Evolutionary conservation across 2,113 vertebrate genomes (phyloP), one percentile per base, ranked within the genome.

Genomic region (Engystomops pustulosus): DNA sequence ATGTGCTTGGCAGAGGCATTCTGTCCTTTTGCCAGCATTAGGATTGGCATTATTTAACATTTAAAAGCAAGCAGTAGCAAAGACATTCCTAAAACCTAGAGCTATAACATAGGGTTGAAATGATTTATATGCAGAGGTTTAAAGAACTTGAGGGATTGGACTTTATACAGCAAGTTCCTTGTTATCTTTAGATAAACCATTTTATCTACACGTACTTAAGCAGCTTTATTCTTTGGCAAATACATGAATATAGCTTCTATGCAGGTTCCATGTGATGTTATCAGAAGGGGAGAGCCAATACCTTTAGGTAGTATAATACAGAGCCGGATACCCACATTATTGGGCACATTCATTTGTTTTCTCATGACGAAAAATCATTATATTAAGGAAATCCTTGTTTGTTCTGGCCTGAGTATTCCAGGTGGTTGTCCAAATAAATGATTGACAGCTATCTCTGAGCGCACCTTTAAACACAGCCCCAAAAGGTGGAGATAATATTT

Each of bases 1-100:
- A 85, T 85, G 74, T 79, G 62, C 47, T 47, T 85, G 83, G 83
- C 83, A 85, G 25, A 51, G 14, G 23, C 25, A 45, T n/a, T 15
- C 34, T 58, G 36, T 0, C 15, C 4, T 5, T 78, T 69, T 70
- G 74, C 83, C 83, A 85, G n/a, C 2, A 51, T 51, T 30, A 79
- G 15, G 20, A 3, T 62, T 55, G 62, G 75, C 74, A 79, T 32
- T 18, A 49, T 36, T 65, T 60, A 83, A 12, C 32, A 75, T 75
- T 30, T 83, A 38, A 83, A 74, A 74, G 38, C 7, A 17, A 75
- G 47, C 44, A n/a, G 41, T 65, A 75, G 55, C 27, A 49, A 65
- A 65, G 25, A 38, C 44, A 83, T 83, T 75, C 41, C 9, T 10
- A 75, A 60, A 74, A 60, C 49, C 11, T 4, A 78, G 38, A 23